Base-by-base conservation (phyloP, 2,797 vertebrate genomes). In the Anas acuta region DNA sequence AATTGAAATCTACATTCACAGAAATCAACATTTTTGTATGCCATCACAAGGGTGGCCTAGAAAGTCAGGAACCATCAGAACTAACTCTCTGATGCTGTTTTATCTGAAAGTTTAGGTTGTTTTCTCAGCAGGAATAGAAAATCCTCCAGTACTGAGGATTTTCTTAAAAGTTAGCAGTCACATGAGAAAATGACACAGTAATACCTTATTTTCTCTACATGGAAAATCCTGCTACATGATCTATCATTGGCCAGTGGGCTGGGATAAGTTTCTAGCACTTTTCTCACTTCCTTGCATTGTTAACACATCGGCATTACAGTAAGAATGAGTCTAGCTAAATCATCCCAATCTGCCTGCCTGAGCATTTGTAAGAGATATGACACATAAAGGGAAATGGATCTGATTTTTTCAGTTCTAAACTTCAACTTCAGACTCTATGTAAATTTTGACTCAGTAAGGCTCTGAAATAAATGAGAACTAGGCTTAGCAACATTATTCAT, bases 361-460 rank as follows among this genome's bases (percentile, higher is more conserved):
- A 56, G 10, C 15, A 76, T 43, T 76, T 53, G 0, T 13, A 28
- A 39, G 25, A 62, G 13, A 21, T 0, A 19, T 1, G 1, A 19
- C 53, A 43, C 21, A 30, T 1, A 19, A 16, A 89, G 35, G n/a
- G 35, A 61, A 81, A 72, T 8, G 8, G 58, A 71, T 65, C 33
- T 22, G 54, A 73, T 47, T 54, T 66, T 37, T 37, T 54, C 64
- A 73, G 21, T 37, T 67, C 21, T 69, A 62, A 74, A 86, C 14
- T 75, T 39, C 45, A 69, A 1, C 8, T 20, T 85, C 25, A 41
- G 73, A 60, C 6, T 58, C 49, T n/a, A 47, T 33, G 32, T 26
- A 6, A 32, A 15, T 71, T 82, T 75, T 43, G 80, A 78, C 30
- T 17, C 11, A 78, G 20, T 39, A 77, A 16, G 6, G 12, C 6